Evolutionary conservation across 2,888 invertebrate species (phyloP), one percentile per base, ranked within the genome.

Genomic region (Agriopis marginaria): DNA sequence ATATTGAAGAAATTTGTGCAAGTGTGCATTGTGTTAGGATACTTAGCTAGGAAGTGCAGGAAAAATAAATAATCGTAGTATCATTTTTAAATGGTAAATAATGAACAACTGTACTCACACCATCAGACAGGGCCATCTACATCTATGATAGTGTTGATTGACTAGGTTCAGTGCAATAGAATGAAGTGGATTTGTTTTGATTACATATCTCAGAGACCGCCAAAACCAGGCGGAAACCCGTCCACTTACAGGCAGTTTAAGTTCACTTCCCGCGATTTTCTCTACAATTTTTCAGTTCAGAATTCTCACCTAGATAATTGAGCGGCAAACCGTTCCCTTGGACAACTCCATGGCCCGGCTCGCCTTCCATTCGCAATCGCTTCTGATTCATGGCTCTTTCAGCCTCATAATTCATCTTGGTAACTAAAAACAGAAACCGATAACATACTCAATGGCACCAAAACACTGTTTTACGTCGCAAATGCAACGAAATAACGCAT

Each of bases 331-430:
- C 94, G 78, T 94, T 94, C 75, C 94, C 94, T 81, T 94, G 94
- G 64, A 94, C 94, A 75, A 94, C 90, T 79, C 94, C 93, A 77
- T 94, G 93, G 78, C 93, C 94, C 83, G 94, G 93, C 83, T 94
- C 94, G 71, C 90, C 92, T 81, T 94, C 94, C 94, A 94, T 94
- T 82, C 94, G 89, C 83, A 94, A 86, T 82, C 94, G 89, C 88
- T 94, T 94, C 84, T 94, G 94, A 84, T 93, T 94, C 94, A 94
- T 93, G 67, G 93, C 93, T 87, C 94, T 88, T 86, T 94, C 94
- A 71, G 93, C 92, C 77, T 94, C 94, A 93, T 94, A 94, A 88
- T 94, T 94, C 93, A 94, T 94, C 90, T 92, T 93, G 89, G 70
- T 70, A 70, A 90, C 94, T 94, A 91, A 87, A 93, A 93, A 88